Base-by-base conservation (phyloP, 2,888 invertebrate genomes). In the Buathra laborator region DNA sequence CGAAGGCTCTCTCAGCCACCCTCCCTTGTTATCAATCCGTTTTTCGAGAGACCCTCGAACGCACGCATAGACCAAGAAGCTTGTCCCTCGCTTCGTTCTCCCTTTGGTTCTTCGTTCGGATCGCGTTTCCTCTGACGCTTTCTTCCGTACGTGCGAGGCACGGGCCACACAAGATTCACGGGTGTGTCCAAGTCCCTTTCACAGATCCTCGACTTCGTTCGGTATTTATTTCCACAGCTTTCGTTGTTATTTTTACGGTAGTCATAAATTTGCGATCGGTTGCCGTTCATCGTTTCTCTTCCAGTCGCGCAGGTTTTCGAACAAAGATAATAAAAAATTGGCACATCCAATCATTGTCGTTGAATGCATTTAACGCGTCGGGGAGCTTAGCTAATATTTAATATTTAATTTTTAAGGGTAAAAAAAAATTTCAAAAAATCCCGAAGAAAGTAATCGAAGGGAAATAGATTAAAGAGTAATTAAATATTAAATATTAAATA, bases 11-110 rank as follows among this genome's bases (percentile, higher is more conserved):
- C 29, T 12, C 48, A 10, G 16, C n/a, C 77, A 68, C 56, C 44
- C 53, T 56, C 12, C 29, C 77, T 68, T 56, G 67, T 77, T 77
- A 77, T 68, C 67, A 77, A 77, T 67, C 67, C 44, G 72, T 62
- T 74, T 74, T 53, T 71, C 64, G 72, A 53, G 44, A 66, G 64
- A 66, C 62, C 48, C 62, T 64, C 29, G 48, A 48, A 37, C 71
- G 12, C 16, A 53, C 53, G n/a, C 53, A 53, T 53, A n/a, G 53
- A 29, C 32, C n/a, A 32, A 29, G 59, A 44, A 24, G 44, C 43
- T 82, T 66, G 14, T 29, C 59, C 64, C 70, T 70, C 12, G 46
- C 56, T 71, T 37, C 32, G 24, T 48, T 46, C 37, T 62, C 62
- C 75, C 68, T 71, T 46, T 72, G 46, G 46, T 48, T 48, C 9